These are phyloP conservation scores for Pandemis cinnamomeana DNA, from an alignment of 2,888 invertebrate species.

Conservation along the genomic window DNA sequence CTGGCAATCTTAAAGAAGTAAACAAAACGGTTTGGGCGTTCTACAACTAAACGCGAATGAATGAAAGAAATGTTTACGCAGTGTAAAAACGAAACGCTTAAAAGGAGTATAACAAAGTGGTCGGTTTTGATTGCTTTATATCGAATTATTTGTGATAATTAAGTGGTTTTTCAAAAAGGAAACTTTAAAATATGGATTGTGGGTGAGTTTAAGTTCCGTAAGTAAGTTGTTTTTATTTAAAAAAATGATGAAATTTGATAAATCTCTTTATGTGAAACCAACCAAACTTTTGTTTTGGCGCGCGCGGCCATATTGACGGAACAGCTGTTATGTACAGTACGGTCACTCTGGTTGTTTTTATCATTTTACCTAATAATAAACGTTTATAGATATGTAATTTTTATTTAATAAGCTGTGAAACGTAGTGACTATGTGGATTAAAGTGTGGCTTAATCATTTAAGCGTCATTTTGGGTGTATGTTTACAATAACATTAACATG, in stretches of 20 bases:
- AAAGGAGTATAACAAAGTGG: background rate
- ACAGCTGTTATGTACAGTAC: conserved; percentile 76
- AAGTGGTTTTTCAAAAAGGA: conserved; percentile 35
- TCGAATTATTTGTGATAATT: conserved; percentile 12
- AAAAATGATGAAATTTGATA: conserved; percentile 21
- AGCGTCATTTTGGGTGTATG: conserved; percentile 54
- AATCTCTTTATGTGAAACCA: conserved; percentile 30
- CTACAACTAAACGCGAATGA: background rate
- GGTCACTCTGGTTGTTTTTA: conserved; percentile 67
- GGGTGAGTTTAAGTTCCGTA: conserved; percentile 58
- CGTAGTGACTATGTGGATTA: conserved; percentile 55
- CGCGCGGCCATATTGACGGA: conserved; percentile 79
- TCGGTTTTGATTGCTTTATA: conserved; percentile 11
- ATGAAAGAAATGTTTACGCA: too few relatives aligned
- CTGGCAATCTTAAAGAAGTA: background rate
- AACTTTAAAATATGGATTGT: conserved; percentile 55
- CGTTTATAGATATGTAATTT: conserved; percentile 47
- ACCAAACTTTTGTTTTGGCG: conserved; percentile 74
- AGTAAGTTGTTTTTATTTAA: conserved; percentile 27
- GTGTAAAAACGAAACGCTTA: conserved; percentile 23
- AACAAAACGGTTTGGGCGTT: background rate
- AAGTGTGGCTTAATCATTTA: conserved; percentile 50
- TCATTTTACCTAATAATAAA: conserved; percentile 60
- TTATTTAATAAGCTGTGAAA: conserved; percentile 51
- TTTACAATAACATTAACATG: conserved; percentile 62